A percentile compares a stretch with the other conserved stretches of the same genome.
Evolutionary conservation across 2,113 vertebrate species (phyloP).

Genomic region (Sardina pilchardus): DNA sequence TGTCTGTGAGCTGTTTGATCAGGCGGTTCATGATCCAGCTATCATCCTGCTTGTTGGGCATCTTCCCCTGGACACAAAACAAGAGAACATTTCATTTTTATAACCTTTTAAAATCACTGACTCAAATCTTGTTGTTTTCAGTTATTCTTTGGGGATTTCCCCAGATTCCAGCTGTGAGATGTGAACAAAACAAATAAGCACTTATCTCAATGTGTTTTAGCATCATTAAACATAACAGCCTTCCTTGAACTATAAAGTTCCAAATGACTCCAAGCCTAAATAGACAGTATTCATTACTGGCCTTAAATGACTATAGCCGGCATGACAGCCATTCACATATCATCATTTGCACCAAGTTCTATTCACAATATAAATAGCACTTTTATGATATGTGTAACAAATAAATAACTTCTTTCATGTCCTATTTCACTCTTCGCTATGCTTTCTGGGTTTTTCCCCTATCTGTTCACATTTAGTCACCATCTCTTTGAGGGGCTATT

Average conservation of each 20-base stretch:
- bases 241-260: not conserved
- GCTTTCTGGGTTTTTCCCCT: no score
- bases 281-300: not conserved
- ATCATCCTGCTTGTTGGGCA: slow-evolving; percentile 90
- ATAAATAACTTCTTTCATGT: no score
- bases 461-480: no score
- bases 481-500: no score
- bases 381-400: no score
- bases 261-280: not conserved
- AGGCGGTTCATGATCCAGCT: slow-evolving; percentile 95
- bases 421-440: no score
- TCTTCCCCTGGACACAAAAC: slow-evolving; percentile 77
- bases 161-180: not conserved
- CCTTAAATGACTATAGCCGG: not conserved
- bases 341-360: no score
- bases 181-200: not conserved
- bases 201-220: not conserved
- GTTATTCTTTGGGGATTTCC: not conserved
- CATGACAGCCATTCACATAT: no score
- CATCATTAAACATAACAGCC: not conserved
- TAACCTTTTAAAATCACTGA: no score
- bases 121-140: no score
- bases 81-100: not conserved
- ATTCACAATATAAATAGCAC: no score
- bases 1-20: slow-evolving; percentile 97